Evolutionary conservation across 2,888 invertebrate species (phyloP), one percentile per base, ranked within the genome.

Genomic region (Furcula furcula): DNA sequence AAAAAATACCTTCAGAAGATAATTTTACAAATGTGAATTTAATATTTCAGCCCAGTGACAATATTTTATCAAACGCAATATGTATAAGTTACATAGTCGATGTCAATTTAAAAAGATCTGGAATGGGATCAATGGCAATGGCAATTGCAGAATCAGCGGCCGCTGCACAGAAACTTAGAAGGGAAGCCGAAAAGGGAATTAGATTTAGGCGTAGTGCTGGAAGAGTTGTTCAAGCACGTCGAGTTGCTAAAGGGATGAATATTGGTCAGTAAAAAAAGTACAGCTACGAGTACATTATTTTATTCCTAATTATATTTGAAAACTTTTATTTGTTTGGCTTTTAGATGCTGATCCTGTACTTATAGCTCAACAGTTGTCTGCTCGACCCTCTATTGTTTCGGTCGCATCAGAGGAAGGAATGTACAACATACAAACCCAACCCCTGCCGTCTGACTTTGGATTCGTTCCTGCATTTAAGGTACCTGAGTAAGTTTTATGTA

Each of bases 311-410:
- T n/a, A n/a, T n/a, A n/a, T n/a, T n/a, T n/a, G n/a, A n/a, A n/a
- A n/a, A n/a, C n/a, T n/a, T n/a, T n/a, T n/a, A n/a, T n/a, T n/a
- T 14, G 9, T 22, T n/a, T 32, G 27, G 27, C 10, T 39, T 39
- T 29, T 29, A 88, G 89, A 88, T 60, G 70, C 88, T 1, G 89
- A 89, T 55, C 88, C 89, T 1, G 55, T 89, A 30, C 55, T 89
- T 21, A 44, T 89, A 22, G 89, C 89, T n/a, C 83, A 84, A 40
- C 87, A 89, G 41, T 49, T 89, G 29, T 89, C 89, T 7, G 87
- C 89, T 13, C 67, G 89, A 10, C 89, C 89, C 2, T 89, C 89
- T 3, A 87, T 89, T 41, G 89, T 88, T 9, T 89, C 89, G 0
- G 76, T 88, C 13, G 76, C 86, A 19, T 88, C 88, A 10, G 88